phyloP scores from a whole-genome alignment of 1,140 invertebrate species.

The Aporrectodea caliginosa region DNA sequence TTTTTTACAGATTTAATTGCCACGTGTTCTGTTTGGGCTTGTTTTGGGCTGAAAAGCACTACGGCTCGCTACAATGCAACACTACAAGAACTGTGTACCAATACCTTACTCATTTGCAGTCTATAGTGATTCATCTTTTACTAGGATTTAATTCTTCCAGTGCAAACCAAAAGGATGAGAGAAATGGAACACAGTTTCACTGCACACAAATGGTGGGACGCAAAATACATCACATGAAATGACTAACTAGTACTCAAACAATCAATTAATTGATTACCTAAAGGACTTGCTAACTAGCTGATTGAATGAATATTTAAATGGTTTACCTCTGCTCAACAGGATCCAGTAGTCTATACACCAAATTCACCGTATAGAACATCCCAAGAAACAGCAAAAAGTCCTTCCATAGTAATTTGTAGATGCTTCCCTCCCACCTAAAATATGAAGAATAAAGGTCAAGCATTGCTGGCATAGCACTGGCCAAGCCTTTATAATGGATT shows the following conservation, averaged over 20 bases:
- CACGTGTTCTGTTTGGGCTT: too few species aligned
- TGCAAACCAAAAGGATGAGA: not conserved
- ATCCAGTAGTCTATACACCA: not conserved
- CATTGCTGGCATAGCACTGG: not conserved
- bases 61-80: too few species aligned
- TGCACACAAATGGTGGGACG: not conserved
- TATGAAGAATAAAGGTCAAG: not conserved
- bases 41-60: too few species aligned
- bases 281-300: not conserved
- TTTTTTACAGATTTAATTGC: too few species aligned
- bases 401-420: conserved; percentile 93
- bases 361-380: conserved; percentile 65
- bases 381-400: conserved; percentile 83
- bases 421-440: conserved; percentile 76
- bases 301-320: too few species aligned
- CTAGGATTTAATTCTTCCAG: not conserved
- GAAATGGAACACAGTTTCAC: not conserved
- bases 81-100: too few species aligned
- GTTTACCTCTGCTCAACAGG: not conserved
- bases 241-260: not conserved
- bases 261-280: not conserved
- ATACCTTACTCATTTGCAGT: too few species aligned
- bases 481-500: not conserved
- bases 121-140: too few species aligned
- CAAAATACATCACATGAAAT: not conserved